Conservation (phyloP, 2,113 vertebrate species). For the Dipodomys ordii region DNA sequence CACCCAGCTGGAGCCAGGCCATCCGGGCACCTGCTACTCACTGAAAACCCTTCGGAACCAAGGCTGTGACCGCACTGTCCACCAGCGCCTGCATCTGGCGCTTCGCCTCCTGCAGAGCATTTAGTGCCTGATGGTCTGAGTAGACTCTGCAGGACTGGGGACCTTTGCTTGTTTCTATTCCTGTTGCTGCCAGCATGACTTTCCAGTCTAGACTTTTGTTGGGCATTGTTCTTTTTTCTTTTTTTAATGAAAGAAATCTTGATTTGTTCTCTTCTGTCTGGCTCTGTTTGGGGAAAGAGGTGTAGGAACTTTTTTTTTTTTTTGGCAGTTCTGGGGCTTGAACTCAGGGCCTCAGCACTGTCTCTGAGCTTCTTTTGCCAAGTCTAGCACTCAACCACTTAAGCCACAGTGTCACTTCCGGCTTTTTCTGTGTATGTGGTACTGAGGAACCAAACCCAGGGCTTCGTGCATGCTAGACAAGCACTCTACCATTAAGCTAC, state of each 20-base stretch:
- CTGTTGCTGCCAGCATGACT: background rate
- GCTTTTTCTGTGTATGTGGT: too few species aligned
- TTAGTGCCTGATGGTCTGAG: background rate
- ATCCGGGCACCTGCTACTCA: conserved; percentile 82
- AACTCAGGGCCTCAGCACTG: too few species aligned
- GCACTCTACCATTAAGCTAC: too few species aligned
- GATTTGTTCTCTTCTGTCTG: too few species aligned
- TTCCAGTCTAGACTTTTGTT: background rate
- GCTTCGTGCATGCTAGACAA: too few species aligned
- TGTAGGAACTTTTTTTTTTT: background rate
- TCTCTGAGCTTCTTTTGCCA: too few species aligned
- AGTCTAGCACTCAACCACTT: too few species aligned
- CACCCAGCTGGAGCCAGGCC: conserved; percentile 88
- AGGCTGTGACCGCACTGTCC: conserved; percentile 85
- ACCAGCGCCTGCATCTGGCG: conserved; percentile 85
- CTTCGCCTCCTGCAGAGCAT: conserved; percentile 86
- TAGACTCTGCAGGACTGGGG: background rate
- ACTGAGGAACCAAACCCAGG: too few species aligned
- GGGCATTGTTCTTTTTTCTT: background rate
- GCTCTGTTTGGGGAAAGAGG: background rate
- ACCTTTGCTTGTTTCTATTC: background rate
- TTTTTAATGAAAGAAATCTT: conserved; percentile 21
- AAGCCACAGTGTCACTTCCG: too few species aligned
- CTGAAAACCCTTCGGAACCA: conserved; percentile 82
- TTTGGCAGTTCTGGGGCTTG: too few species aligned